Evolutionary conservation across 1,140 invertebrate species (phyloP), one percentile per base, ranked within the genome.

Genomic region (Calliopsis andreniformis): DNA sequence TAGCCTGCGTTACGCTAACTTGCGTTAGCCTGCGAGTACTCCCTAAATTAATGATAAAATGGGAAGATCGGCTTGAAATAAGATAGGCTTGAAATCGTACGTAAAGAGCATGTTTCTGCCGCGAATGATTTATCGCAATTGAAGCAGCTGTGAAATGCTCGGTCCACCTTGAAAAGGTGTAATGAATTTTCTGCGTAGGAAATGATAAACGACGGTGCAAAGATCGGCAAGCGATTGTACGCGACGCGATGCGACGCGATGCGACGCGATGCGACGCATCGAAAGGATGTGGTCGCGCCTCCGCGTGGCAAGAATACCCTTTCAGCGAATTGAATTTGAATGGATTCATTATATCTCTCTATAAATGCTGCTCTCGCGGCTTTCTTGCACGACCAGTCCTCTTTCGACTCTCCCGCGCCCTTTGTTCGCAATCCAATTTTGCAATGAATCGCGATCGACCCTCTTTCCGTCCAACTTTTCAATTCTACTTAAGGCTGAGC

Each of bases 271-370:
- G 8, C 20, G 35, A 55, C 35, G 5, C 25, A 53, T 30, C 25
- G 28, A 1, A 30, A 45, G 16, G 14, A 58, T 16, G 39, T n/a
- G n/a, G n/a, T n/a, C 30, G 25, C 6, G 18, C 43, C 16, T 51
- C 45, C 20, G 3, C 1, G 14, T 2, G 16, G 3, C 20, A n/a
- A 18, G 23, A 56, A 69, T 56, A 58, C 39, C 55, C 63, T 67
- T 75, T 20, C 20, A 62, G 59, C 32, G 61, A 77, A 83, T 83
- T 78, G 61, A 82, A 71, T 76, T 75, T 83, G 81, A 83, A 83
- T 83, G 70, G 79, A 67, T 43, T 79, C 76, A 79, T 83, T 81
- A 76, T 78, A 45, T 75, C 25, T 20, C 14, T 67, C 53, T 55
- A 70, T 78, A 79, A 83, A 35, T 42, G 78, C n/a, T 63, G 42